Evolutionary conservation across 1,140 invertebrate genomes (phyloP).

Genomic region (Lordiphosa mommai): DNA sequence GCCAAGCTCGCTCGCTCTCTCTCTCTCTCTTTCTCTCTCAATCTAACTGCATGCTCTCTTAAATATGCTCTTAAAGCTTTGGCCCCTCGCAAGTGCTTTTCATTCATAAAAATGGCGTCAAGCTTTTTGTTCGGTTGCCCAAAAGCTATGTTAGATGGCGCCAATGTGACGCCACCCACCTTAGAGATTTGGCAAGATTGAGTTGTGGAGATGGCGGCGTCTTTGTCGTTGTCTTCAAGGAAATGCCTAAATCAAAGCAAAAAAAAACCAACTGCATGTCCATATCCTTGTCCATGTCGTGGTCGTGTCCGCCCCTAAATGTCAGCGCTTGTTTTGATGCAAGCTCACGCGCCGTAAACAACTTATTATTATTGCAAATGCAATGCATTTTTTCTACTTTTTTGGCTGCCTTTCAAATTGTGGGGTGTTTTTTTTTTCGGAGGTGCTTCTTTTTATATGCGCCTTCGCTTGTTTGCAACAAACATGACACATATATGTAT

Average conservation of each 20-base stretch:
- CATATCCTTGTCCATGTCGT: constrained; percentile 35
- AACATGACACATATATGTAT: constrained; percentile 28
- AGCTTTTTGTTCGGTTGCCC: constrained; percentile 57
- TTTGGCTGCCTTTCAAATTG: constrained; percentile 66
- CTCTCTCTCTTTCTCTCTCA: constrained; percentile 10
- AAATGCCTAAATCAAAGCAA: constrained; percentile 17
- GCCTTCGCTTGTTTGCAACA: constrained; percentile 17
- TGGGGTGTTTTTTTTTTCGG: constrained; percentile 8
- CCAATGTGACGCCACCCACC: constrained; percentile 24
- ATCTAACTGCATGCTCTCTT: neutral
- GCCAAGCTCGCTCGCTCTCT: neutral
- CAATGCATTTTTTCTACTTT: constrained; percentile 38
- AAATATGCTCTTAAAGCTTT: constrained; percentile 44
- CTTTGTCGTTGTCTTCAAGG: constrained; percentile 22
- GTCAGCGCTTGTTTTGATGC: constrained; percentile 76
- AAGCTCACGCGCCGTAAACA: constrained; percentile 75
- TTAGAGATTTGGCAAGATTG: neutral
- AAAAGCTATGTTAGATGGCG: constrained; percentile 63
- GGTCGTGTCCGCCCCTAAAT: constrained; percentile 73
- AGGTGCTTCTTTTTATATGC: too few species aligned
- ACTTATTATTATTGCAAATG: constrained; percentile 74
- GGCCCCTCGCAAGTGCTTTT: constrained; percentile 49
- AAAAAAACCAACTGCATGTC: constrained; percentile 25
- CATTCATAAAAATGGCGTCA: constrained; percentile 74
- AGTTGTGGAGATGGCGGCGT: neutral